These are phyloP conservation scores for Marronus borbonicus DNA, from an alignment of 2,888 invertebrate species.

Conservation along the genomic window DNA sequence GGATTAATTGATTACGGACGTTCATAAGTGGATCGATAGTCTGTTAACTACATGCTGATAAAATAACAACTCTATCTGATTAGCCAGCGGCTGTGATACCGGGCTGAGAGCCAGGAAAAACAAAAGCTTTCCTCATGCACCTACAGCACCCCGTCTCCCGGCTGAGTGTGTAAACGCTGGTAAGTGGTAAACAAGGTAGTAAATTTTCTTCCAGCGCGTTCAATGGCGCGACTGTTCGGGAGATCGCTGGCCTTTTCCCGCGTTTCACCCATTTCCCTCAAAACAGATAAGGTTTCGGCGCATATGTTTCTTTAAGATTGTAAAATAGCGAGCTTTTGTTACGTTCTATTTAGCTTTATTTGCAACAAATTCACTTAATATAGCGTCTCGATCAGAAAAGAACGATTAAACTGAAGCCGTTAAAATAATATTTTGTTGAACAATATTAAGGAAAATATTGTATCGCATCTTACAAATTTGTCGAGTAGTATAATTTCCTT, in stretches of 20 bases:
- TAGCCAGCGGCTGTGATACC: conserved; percentile 65
- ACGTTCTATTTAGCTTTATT: too few species aligned
- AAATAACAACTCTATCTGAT: conserved; percentile 67
- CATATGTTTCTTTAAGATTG: conserved; percentile 48
- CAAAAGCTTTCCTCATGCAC: conserved; percentile 65
- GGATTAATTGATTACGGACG: conserved; percentile 48
- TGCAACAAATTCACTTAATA: too few species aligned
- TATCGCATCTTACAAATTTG: too few species aligned
- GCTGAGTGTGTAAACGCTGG: conserved; percentile 70
- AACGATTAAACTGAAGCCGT: too few species aligned
- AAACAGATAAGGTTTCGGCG: conserved; percentile 49
- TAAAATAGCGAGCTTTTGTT: conserved; percentile 7
- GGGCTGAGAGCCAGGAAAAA: conserved; percentile 69
- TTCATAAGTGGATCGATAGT: conserved; percentile 62
- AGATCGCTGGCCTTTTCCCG: conserved; percentile 58
- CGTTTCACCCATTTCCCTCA: conserved; percentile 54
- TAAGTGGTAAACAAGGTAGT: conserved; percentile 72
- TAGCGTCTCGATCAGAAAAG: too few species aligned
- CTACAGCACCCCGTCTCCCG: conserved; percentile 58
- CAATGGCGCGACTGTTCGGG: conserved; percentile 62
- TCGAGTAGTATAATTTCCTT: too few species aligned
- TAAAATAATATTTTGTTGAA: too few species aligned
- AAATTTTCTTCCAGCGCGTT: conserved; percentile 67
- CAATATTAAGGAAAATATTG: too few species aligned
- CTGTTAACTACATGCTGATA: conserved; percentile 66